phyloP scores from a whole-genome alignment of 2,888 invertebrate species.

The Neoaliturus tenellus region DNA sequence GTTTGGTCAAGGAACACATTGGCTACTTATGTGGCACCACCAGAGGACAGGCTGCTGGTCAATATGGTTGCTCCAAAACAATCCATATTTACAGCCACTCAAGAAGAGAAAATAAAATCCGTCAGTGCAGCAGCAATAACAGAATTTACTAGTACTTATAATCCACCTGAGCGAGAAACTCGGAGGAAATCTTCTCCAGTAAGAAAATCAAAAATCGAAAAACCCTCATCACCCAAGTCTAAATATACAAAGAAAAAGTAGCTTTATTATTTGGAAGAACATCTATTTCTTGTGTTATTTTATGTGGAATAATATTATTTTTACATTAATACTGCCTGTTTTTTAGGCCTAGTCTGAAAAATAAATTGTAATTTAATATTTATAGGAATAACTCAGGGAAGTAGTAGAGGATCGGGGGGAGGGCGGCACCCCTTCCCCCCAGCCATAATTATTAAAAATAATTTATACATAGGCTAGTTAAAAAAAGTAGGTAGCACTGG shows the following conservation, averaged over 20 bases:
- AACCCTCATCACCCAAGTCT: neutral
- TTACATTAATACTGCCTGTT: no score
- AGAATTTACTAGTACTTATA: conserved; percentile 32
- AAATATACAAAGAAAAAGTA: conserved; percentile 9
- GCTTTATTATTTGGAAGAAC: no score
- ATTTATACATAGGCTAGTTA: no score
- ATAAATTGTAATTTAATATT: no score
- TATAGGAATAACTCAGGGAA: no score
- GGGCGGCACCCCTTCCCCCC: no score
- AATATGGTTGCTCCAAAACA: conserved; percentile 46
- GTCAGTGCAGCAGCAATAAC: conserved; percentile 23
- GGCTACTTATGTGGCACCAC: conserved; percentile 6
- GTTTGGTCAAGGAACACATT: neutral
- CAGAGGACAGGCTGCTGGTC: conserved; percentile 40
- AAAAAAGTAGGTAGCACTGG: no score
- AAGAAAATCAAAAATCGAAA: neutral
- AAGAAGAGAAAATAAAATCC: conserved; percentile 8
- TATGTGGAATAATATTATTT: no score
- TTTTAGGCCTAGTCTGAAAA: no score
- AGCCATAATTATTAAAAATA: no score
- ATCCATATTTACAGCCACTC: conserved; percentile 20
- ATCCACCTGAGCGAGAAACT: neutral
- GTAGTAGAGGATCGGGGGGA: no score
- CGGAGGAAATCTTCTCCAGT: neutral
- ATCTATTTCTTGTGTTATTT: no score